Evolutionary conservation across 2,888 invertebrate species (phyloP), one percentile per base, ranked within the genome.

Genomic region (Alcis repandata): DNA sequence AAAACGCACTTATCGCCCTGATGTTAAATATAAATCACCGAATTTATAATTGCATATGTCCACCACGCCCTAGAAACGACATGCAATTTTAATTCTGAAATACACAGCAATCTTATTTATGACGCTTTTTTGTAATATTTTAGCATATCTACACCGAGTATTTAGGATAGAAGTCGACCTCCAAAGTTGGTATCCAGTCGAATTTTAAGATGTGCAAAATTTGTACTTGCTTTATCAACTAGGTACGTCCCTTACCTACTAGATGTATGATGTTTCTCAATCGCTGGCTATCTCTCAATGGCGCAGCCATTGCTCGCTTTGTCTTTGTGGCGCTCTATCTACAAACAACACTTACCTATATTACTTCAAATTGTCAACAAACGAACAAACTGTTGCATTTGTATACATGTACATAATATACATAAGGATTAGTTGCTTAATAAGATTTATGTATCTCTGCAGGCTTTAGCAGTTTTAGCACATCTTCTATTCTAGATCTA

Each of bases 51-150:
- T 90, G 85, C 83, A 79, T 79, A 82, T 81, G 83, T 82, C 79
- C 76, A 80, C 86, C 89, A 88, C 90, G 85, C 90, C 90, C 86
- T 85, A 82, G 79, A 69, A 86, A 87, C 83, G 86, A 87, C 86
- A 86, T 87, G 88, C 84, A 90, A 90, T 88, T 90, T 88, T 81
- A 79, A 81, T 83, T 87, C 82, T 80, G 83, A 89, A 91, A 92
- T 91, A 88, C 82, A 89, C 81, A 75, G 83, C 82, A 77, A 84
- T 79, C 82, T 88, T 89, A 91, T 91, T 92, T 91, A 91, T 88
- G 85, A 79, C 74, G 80, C 85, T 87, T 89, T n/a, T 87, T 88
- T 86, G 86, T 83, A 81, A 85, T 86, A 84, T 82, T 74, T 79
- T 77, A 73, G 69, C 78, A 75, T 79, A 79, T 72, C 71, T 63